A percentile compares a stretch with the other conserved stretches of the same genome.
These are phyloP conservation scores for Drosophila takahashii DNA, from an alignment of 1,140 invertebrate species.

Conservation along the genomic window DNA sequence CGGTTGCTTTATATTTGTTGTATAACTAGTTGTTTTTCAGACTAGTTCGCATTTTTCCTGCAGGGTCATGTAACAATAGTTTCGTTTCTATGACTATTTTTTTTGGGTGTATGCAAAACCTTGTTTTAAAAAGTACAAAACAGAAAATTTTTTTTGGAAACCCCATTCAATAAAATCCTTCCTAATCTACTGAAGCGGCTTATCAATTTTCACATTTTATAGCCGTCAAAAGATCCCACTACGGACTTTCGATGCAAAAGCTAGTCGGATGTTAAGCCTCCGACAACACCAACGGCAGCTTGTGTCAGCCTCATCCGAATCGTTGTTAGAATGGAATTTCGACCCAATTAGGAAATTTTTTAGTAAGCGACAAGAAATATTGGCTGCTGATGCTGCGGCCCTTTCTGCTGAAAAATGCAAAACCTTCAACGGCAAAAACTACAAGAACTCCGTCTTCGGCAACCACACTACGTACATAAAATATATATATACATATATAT, in stretches of 20 bases:
- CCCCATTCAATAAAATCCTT: not conserved
- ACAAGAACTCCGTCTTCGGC: not conserved
- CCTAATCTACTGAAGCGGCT: slow-evolving; percentile 14
- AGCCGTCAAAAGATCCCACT: slow-evolving; percentile 22
- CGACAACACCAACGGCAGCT: slow-evolving; percentile 14
- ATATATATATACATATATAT: no score
- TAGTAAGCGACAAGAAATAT: slow-evolving; percentile 44
- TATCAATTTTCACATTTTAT: slow-evolving; percentile 18
- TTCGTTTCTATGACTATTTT: no score
- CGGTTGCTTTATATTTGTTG: no score
- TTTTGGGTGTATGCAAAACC: no score
- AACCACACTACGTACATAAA: no score
- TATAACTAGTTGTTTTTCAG: no score
- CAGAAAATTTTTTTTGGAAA: no score
- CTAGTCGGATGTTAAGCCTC: not conserved
- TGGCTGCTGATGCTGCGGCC: slow-evolving; percentile 22
- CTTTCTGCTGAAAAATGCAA: slow-evolving; percentile 74
- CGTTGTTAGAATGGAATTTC: slow-evolving; percentile 79
- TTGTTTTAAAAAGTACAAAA: no score
- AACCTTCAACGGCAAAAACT: slow-evolving; percentile 51
- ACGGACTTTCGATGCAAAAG: not conserved
- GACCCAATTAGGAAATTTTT: slow-evolving; percentile 79
- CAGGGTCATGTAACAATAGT: no score
- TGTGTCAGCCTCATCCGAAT: slow-evolving; percentile 50
- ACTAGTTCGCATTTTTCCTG: no score